A percentile compares a stretch with the other conserved stretches of the same genome.
These are phyloP conservation scores for Nixonia krombeini DNA, from an alignment of 1,140 invertebrate species.

Conservation along the genomic window DNA sequence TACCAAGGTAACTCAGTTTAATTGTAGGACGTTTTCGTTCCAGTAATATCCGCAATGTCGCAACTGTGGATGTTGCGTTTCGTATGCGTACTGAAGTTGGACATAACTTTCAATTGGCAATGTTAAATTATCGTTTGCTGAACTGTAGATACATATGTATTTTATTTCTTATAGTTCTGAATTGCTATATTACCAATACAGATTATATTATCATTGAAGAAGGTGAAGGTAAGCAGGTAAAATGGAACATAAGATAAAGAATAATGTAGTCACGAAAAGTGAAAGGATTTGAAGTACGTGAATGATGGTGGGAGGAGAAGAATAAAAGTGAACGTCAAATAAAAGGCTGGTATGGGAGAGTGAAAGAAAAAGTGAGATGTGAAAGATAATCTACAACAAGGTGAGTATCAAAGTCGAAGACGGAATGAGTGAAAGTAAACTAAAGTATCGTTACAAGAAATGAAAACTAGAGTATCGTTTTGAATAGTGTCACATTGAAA, in stretches of 20 bases:
- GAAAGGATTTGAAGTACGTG: slow-evolving; percentile 7
- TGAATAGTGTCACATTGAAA: slow-evolving; percentile 58
- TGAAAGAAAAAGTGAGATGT: slow-evolving; percentile 18
- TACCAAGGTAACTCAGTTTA: too few relatives aligned
- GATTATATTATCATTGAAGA: not conserved
- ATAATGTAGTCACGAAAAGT: not conserved
- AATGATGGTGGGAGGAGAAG: slow-evolving; percentile 17
- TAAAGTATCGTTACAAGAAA: slow-evolving; percentile 57
- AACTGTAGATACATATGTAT: too few relatives aligned
- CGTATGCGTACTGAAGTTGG: too few relatives aligned
- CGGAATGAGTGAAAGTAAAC: slow-evolving; percentile 66
- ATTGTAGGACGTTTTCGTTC: too few relatives aligned
- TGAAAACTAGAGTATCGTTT: slow-evolving; percentile 61
- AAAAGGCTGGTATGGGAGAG: slow-evolving; percentile 1
- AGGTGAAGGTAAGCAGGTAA: not conserved
- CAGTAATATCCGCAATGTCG: too few relatives aligned
- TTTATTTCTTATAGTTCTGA: too few relatives aligned
- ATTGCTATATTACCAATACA: too few relatives aligned
- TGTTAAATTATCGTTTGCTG: too few relatives aligned
- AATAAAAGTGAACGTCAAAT: not conserved
- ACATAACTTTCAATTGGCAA: too few relatives aligned
- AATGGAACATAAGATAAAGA: not conserved
- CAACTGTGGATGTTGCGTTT: too few relatives aligned
- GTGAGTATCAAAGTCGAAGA: slow-evolving; percentile 51
- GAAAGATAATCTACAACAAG: not conserved